A percentile compares a stretch with the other conserved stretches of the same genome.
Evolutionary conservation across 2,797 vertebrate species (phyloP).

Genomic region (Chrysocyon brachyurus): DNA sequence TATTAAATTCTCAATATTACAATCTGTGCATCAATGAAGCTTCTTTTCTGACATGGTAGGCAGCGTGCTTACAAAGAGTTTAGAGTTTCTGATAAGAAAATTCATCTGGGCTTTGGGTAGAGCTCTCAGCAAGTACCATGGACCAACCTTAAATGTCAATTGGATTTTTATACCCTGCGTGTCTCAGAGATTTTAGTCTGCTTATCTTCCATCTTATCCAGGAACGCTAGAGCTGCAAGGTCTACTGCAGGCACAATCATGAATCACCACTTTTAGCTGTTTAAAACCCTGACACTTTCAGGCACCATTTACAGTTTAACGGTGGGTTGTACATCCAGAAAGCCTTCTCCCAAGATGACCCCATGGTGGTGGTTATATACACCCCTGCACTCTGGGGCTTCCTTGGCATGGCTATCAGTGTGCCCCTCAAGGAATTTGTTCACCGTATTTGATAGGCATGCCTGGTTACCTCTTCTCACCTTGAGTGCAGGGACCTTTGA

Average conservation of each 20-base stretch:
- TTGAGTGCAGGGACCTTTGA: neutral
- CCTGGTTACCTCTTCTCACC: neutral
- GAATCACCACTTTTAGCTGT: neutral
- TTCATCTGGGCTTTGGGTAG: neutral
- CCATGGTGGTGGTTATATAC: neutral
- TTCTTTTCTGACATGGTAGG: conserved; percentile 40
- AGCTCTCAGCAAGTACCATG: neutral
- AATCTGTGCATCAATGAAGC: neutral
- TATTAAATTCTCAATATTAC: conserved; percentile 14
- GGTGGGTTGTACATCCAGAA: neutral
- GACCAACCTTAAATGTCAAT: conserved; percentile 9
- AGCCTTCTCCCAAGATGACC: neutral
- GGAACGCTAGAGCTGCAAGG: neutral
- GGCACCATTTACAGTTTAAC: conserved; percentile 10
- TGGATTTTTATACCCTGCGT: neutral
- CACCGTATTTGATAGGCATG: neutral
- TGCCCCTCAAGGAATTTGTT: neutral
- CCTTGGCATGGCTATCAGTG: neutral
- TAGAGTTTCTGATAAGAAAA: conserved; percentile 21
- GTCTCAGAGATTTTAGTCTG: neutral
- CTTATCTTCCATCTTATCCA: neutral
- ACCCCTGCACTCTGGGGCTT: neutral
- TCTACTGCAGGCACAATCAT: neutral
- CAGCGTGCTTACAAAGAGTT: neutral
- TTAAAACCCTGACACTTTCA: conserved; percentile 23